phyloP scores from a whole-genome alignment of 2,888 invertebrate genomes.

The Cataglyphis albicans region DNA sequence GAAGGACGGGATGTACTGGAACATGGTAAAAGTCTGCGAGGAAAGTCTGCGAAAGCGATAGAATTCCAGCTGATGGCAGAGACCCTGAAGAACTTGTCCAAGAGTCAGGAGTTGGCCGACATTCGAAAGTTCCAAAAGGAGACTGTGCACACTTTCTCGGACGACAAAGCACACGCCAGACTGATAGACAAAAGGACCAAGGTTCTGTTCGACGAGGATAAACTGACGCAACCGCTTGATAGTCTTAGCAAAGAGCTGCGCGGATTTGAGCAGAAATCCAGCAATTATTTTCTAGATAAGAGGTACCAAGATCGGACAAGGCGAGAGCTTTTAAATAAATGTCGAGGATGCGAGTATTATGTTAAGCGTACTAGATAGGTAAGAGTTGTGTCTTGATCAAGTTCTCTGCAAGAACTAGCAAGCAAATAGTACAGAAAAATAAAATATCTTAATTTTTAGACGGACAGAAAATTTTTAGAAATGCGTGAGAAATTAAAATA shows the following conservation, averaged over 20 bases:
- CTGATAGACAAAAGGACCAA: conserved; percentile 86
- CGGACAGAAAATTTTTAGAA: neutral
- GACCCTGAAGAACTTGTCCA: conserved; percentile 87
- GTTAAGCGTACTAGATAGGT: conserved; percentile 35
- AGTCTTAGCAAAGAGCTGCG: conserved; percentile 89
- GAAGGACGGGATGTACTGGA: conserved; percentile 79
- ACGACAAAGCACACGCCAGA: conserved; percentile 83
- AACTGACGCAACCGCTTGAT: conserved; percentile 88
- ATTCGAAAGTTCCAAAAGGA: conserved; percentile 83
- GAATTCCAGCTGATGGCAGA: conserved; percentile 85
- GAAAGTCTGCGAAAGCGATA: conserved; percentile 92
- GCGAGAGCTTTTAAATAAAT: conserved; percentile 63
- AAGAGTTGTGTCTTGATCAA: conserved; percentile 2
- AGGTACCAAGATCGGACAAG: conserved; percentile 87
- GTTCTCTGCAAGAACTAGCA: neutral
- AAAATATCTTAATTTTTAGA: neutral
- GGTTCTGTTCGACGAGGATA: conserved; percentile 87
- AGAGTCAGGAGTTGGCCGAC: conserved; percentile 86
- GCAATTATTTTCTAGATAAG: conserved; percentile 88
- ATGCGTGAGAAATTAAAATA: conserved; percentile 22
- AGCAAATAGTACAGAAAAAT: neutral
- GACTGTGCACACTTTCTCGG: conserved; percentile 77
- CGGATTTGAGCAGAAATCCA: conserved; percentile 89
- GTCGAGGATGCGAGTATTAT: conserved; percentile 65
- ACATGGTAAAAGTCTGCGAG: conserved; percentile 87